phyloP scores from a whole-genome alignment of 2,888 invertebrate genomes.

The Timema podura region DNA sequence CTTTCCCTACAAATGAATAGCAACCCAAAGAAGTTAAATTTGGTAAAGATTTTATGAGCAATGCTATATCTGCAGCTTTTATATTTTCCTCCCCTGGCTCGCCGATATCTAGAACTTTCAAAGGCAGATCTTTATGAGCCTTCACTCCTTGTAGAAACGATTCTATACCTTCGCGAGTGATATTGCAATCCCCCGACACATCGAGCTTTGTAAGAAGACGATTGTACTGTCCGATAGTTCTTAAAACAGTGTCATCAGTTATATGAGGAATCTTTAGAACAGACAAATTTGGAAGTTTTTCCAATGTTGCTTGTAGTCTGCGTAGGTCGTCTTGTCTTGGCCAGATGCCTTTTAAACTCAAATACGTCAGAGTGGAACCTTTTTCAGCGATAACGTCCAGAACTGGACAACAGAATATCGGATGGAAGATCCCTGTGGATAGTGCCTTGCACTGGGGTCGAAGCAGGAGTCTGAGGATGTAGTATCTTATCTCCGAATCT shows the following conservation, averaged over 20 bases:
- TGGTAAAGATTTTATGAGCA: constrained; percentile 17
- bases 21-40: constrained; percentile 17
- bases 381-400: constrained; percentile 1
- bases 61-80: constrained; percentile 6
- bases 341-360: background rate
- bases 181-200: background rate
- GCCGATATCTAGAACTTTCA: constrained; percentile 19
- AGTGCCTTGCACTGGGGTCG: constrained; percentile 9
- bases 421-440: background rate
- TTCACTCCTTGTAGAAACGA: background rate
- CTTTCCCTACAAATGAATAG: constrained; percentile 22
- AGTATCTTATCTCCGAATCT: background rate
- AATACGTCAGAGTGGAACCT: background rate
- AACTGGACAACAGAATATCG: background rate
- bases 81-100: constrained; percentile 19
- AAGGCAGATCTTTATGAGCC: background rate
- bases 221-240: background rate
- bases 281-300: background rate
- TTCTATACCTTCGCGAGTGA: background rate
- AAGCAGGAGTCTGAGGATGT: background rate
- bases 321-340: background rate
- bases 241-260: background rate
- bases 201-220: background rate
- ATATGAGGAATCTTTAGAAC: constrained; percentile 8
- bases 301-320: background rate